A percentile compares a stretch with the other conserved stretches of the same genome.
Conservation (phyloP, 35 echinoderm and acorn worm genomes). For the Lytechinus pictus region DNA sequence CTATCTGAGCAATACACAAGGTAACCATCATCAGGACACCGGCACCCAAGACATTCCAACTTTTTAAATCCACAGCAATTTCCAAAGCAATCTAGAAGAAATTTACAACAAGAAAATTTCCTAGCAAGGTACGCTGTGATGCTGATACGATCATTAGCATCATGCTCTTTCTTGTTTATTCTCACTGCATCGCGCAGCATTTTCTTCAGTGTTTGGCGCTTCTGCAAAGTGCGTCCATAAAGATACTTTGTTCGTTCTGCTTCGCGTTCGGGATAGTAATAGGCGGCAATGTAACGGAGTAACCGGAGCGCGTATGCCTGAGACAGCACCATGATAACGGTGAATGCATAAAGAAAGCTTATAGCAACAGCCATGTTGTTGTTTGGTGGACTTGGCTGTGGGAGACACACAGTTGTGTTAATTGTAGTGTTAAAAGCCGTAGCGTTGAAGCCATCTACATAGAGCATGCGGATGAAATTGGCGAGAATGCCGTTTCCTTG, state of each 20-base stretch:
- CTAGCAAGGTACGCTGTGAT: conserved; percentile 68
- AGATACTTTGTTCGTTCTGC: conserved; percentile 71
- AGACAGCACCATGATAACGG: conserved; percentile 78
- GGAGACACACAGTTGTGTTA: conserved; percentile 71
- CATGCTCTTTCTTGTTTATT: conserved; percentile 68
- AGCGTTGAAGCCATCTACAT: conserved; percentile 72
- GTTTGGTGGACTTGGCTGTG: conserved; percentile 65
- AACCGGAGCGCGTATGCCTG: conserved; percentile 82
- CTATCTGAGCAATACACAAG: conserved; percentile 61
- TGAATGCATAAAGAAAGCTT: conserved; percentile 64
- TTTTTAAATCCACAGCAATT: conserved; percentile 56
- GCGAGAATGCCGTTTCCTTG: conserved; percentile 57
- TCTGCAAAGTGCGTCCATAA: conserved; percentile 78
- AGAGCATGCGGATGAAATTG: conserved; percentile 58
- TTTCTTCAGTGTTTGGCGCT: conserved; percentile 69
- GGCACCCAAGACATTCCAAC: conserved; percentile 64
- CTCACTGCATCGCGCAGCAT: conserved; percentile 64
- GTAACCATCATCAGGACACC: conserved; percentile 55
- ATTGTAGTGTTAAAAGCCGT: conserved; percentile 67
- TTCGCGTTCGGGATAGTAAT: conserved; percentile 89
- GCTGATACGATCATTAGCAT: conserved; percentile 63
- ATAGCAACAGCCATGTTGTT: conserved; percentile 67
- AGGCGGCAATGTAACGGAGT: conserved; percentile 73
- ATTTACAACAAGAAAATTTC: conserved; percentile 58
- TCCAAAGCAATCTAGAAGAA: conserved; percentile 54